Evolutionary conservation across 2,797 vertebrate genomes (phyloP), one percentile per base, ranked within the genome.

Genomic region (Pseudocheirus occidentalis): DNA sequence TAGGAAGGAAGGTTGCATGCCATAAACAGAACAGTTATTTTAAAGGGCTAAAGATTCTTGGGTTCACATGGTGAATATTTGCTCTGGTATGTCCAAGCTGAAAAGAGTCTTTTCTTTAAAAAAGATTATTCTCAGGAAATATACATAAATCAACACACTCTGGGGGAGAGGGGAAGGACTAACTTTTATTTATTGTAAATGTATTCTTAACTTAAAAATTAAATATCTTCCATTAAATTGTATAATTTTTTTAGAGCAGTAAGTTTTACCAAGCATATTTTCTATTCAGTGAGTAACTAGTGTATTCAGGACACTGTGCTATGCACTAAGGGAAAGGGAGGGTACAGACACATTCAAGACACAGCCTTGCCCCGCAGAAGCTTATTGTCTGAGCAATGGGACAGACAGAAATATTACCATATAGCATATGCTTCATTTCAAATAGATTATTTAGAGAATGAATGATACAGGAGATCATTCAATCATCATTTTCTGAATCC

Each of bases 11-110:
- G 94, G 90, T 55, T 96, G 40, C 21, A 81, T 95, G 73, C 57
- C 58, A 5, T 46, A 53, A 90, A 90, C 0, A 3, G 46, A 12
- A 57, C 11, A 59, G 62, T 93, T 92, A 73, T 28, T 56, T 93
- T 92, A 95, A 97, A 94, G 59, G 73, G 57, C 59, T 95, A 59
- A 24, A 93, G 87, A 29, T 93, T 90, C 9, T 0, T 16, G 27
- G 1, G 94, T 55, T 57, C 94, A 96, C 95, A 87, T 92, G 91
- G 93, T 92, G 93, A 97, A 95, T 92, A 96, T 97, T 95, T 95
- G 59, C 93, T 89, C 56, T 57, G 55, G 90, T 62, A 94, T 95
- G 96, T 95, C 57, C 57, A 95, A 96, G 34, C 27, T 93, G 56
- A 95, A 73, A 46, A 89, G n/a, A 46, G 10, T 92, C 94, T 92